These are phyloP conservation scores for Eriosoma lanigerum DNA, from an alignment of 1,140 invertebrate species.

Conservation along the genomic window DNA sequence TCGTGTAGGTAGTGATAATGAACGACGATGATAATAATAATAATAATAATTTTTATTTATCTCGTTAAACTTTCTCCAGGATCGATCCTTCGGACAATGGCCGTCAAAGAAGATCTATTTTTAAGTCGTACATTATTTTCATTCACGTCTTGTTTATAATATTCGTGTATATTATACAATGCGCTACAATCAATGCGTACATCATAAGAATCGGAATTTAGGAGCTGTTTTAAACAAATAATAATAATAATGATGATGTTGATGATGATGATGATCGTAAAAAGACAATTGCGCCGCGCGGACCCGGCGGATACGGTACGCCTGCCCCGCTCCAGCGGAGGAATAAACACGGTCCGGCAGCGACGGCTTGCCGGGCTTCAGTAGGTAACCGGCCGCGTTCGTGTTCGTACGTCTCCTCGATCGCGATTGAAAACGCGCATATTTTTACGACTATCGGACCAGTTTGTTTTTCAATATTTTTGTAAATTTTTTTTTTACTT, in stretches of 20 bases:
- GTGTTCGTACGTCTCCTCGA: neutral
- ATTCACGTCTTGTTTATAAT: neutral
- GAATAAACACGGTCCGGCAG: conserved; percentile 5
- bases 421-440: neutral
- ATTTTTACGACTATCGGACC: neutral
- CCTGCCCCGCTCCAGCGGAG: neutral
- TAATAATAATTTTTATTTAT: no score
- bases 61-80: no score
- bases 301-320: neutral
- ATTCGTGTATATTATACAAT: neutral
- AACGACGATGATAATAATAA: no score
- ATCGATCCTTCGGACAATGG: neutral
- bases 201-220: neutral
- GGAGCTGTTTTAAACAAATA: conserved; percentile 3
- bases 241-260: neutral
- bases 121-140: neutral
- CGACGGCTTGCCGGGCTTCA: neutral
- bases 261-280: neutral
- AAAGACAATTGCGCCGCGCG: neutral
- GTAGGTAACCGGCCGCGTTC: conserved; percentile 31
- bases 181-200: neutral
- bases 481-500: no score
- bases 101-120: conserved; percentile 12
- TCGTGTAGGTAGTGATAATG: no score
- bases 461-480: neutral